Percentiles rank a stretch among this genome's conserved stretches.
Conservation (phyloP, 2,113 vertebrate species). For the Gasterosteus aculeatus region DNA sequence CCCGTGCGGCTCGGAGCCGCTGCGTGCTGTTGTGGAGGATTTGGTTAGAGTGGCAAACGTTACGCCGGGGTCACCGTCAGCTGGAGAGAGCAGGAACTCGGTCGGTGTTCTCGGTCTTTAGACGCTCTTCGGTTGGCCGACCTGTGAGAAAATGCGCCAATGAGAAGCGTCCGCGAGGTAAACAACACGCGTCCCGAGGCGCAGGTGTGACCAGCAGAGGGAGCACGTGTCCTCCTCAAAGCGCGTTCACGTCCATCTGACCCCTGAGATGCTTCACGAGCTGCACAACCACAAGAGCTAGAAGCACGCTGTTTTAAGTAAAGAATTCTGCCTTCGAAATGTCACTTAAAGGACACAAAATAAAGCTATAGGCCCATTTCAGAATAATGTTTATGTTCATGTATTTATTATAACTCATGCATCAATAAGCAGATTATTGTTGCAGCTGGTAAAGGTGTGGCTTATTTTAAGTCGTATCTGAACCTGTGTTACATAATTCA, state of each 20-base stretch:
- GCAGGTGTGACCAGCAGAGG: slow-evolving; percentile 41
- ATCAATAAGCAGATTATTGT: background rate
- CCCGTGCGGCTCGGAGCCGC: no score
- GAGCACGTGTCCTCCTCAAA: background rate
- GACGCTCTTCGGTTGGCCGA: background rate
- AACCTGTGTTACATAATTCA: background rate
- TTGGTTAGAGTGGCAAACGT: background rate
- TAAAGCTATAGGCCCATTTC: background rate
- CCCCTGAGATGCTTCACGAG: background rate
- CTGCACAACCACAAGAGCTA: no score
- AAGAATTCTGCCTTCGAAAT: no score
- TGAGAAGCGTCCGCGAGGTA: slow-evolving; percentile 4
- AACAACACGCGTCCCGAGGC: background rate
- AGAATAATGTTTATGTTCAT: background rate
- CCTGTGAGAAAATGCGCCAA: slow-evolving; percentile 10
- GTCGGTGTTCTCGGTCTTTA: background rate
- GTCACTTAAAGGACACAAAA: background rate
- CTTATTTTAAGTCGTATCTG: no score
- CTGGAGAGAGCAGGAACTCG: slow-evolving; percentile 22
- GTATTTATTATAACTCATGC: background rate
- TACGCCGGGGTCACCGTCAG: slow-evolving; percentile 18
- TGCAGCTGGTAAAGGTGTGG: background rate
- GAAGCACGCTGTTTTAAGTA: no score
- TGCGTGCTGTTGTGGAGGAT: background rate
- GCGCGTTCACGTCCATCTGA: background rate